A percentile compares a stretch with the other conserved stretches of the same genome.
These are phyloP conservation scores for Nomada lathburiana DNA, from an alignment of 2,888 invertebrate species.

Conservation along the genomic window DNA sequence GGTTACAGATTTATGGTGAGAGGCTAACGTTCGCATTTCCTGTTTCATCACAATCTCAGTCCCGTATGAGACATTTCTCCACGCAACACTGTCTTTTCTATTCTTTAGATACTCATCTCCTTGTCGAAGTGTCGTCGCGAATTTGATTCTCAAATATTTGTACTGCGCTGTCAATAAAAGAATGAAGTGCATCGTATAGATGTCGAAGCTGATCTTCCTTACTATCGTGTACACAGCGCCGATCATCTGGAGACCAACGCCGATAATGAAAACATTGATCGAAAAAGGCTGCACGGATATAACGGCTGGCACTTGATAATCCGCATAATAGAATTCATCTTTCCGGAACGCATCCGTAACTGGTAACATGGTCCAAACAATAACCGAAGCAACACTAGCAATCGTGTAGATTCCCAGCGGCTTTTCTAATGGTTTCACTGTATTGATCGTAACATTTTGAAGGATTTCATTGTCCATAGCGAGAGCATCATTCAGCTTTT, in stretches of 20 bases:
- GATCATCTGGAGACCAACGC: conserved; percentile 45
- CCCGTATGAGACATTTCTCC: background rate
- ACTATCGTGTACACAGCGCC: conserved; percentile 41
- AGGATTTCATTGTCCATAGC: conserved; percentile 38
- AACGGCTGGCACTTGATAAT: conserved; percentile 63
- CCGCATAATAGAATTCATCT: conserved; percentile 62
- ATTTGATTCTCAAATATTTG: conserved; percentile 57
- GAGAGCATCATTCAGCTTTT: conserved; percentile 57
- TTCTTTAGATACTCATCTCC: background rate
- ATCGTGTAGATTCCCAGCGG: conserved; percentile 65
- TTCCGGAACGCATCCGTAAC: conserved; percentile 48
- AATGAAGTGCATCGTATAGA: conserved; percentile 70
- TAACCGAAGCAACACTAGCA: conserved; percentile 19
- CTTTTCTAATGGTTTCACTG: conserved; percentile 53
- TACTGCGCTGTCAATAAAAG: conserved; percentile 68
- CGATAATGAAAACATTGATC: conserved; percentile 47
- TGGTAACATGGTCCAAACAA: conserved; percentile 55
- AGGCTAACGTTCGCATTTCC: conserved; percentile 51
- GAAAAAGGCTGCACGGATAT: conserved; percentile 64
- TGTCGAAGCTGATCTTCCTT: conserved; percentile 66
- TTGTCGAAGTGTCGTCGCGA: conserved; percentile 51
- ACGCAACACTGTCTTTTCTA: background rate
- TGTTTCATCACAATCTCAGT: background rate
- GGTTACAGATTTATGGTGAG: conserved; percentile 55
- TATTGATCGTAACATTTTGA: conserved; percentile 12